Percentiles rank a stretch among this genome's conserved stretches.
Evolutionary conservation across 2,797 vertebrate genomes (phyloP).

Genomic region (Sebastiscus tertius): DNA sequence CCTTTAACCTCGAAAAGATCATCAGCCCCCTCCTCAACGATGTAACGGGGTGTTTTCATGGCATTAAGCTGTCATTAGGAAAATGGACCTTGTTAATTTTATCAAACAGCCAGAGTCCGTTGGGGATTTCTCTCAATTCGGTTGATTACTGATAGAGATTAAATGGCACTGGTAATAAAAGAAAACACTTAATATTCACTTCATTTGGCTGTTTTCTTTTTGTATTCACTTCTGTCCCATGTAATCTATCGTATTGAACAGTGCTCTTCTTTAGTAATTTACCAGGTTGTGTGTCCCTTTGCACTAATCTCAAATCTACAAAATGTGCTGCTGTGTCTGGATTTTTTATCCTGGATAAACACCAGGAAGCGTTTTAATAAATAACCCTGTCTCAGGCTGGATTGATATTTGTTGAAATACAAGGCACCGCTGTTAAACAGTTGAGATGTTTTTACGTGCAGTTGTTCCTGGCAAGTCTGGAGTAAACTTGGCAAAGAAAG

Average conservation of each 20-base stretch:
- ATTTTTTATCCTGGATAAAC: slow-evolving; percentile 21
- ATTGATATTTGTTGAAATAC: not conserved
- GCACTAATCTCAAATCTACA: not conserved
- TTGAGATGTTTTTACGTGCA: not conserved
- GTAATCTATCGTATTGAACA: not conserved
- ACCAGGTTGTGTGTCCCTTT: not conserved
- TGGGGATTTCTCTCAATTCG: slow-evolving; percentile 35
- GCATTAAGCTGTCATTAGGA: slow-evolving; percentile 67
- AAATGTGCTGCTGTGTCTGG: not conserved
- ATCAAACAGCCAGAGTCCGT: slow-evolving; percentile 36
- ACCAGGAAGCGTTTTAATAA: not conserved
- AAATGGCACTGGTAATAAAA: not conserved
- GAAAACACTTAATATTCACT: not conserved
- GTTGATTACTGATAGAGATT: slow-evolving; percentile 30
- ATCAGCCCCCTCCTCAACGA: slow-evolving; percentile 29
- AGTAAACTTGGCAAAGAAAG: not conserved
- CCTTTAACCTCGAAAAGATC: slow-evolving; percentile 60
- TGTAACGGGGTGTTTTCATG: slow-evolving; percentile 46
- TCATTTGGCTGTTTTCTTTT: not conserved
- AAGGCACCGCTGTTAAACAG: not conserved
- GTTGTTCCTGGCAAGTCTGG: not conserved
- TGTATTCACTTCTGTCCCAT: not conserved
- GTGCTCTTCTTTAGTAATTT: not conserved
- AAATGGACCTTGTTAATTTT: slow-evolving; percentile 69
- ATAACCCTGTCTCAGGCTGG: not conserved